Percentiles rank a stretch among this genome's conserved stretches.
Conservation (phyloP, 2,113 vertebrate genomes). For the Eidolon helvum region DNA sequence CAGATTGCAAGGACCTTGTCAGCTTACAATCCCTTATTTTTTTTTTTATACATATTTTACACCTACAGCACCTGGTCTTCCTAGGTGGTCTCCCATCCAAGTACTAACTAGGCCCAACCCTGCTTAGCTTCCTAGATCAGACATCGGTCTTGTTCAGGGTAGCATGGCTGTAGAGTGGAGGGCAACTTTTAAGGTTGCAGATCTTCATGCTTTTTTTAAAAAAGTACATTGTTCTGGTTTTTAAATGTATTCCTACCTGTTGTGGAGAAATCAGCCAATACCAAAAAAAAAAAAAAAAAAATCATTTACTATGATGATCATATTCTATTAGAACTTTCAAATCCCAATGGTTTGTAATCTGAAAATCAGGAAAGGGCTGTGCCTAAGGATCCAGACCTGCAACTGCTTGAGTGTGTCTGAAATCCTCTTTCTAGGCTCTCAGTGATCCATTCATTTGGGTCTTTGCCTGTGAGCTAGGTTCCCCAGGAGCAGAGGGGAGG, state of each 20-base stretch:
- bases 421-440: background rate
- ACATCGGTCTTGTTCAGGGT: no score
- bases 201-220: background rate
- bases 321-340: conserved; percentile 5
- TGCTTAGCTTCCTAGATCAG: no score
- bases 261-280: background rate
- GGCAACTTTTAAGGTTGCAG: background rate
- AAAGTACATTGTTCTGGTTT: background rate
- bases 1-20: no score
- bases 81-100: no score
- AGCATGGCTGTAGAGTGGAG: background rate
- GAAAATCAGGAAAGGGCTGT: background rate
- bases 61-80: no score
- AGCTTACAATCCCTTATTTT: no score
- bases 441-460: background rate
- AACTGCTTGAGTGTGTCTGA: background rate
- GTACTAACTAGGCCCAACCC: no score
- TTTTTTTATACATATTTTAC: no score
- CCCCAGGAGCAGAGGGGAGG: background rate
- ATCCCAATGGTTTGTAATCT: background rate
- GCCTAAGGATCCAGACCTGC: background rate
- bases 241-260: background rate
- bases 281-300: background rate
- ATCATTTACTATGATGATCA: background rate
- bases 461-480: background rate